phyloP scores from a whole-genome alignment of 37 sponge, comb jelly and placozoan genomes.

The Beroe ovata region DNA sequence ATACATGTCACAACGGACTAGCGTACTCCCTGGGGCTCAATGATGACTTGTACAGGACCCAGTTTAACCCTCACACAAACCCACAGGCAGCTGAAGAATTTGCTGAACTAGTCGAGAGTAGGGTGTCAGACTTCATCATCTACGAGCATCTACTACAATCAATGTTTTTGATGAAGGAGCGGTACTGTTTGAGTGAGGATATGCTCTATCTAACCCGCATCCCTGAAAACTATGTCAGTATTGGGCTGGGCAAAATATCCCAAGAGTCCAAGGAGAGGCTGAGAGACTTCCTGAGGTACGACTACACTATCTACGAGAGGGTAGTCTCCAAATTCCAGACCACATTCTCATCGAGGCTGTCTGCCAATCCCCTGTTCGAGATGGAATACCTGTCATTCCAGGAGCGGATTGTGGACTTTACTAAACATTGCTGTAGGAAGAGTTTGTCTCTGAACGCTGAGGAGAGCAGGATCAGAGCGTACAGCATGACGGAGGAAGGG shows the following conservation, averaged over 20 bases:
- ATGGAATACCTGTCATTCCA: neutral
- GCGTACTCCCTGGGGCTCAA: constrained; percentile 21
- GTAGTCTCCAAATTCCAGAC: neutral
- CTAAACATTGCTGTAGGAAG: constrained; percentile 6
- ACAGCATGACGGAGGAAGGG: constrained; percentile 21
- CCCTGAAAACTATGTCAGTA: constrained; percentile 12
- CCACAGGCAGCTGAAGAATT: constrained; percentile 27
- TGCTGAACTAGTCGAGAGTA: constrained; percentile 22
- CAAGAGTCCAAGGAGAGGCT: constrained; percentile 4
- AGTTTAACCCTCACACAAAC: constrained; percentile 23
- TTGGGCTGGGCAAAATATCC: constrained; percentile 22
- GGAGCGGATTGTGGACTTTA: neutral
- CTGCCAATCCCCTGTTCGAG: neutral
- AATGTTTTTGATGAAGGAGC: constrained; percentile 11
- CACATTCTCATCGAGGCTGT: neutral
- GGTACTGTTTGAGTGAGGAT: constrained; percentile 10
- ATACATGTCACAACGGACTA: neutral
- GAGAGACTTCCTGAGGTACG: constrained; percentile 8
- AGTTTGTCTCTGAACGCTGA: constrained; percentile 12
- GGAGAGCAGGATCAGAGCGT: neutral
- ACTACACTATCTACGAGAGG: constrained; percentile 26
- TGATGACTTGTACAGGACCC: neutral
- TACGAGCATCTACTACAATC: constrained; percentile 24
- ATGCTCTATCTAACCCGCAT: constrained; percentile 11
- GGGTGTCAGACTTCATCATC: constrained; percentile 10